Evolutionary conservation across 1,140 invertebrate genomes (phyloP).

Genomic region (Ptiloglossa arizonensis): DNA sequence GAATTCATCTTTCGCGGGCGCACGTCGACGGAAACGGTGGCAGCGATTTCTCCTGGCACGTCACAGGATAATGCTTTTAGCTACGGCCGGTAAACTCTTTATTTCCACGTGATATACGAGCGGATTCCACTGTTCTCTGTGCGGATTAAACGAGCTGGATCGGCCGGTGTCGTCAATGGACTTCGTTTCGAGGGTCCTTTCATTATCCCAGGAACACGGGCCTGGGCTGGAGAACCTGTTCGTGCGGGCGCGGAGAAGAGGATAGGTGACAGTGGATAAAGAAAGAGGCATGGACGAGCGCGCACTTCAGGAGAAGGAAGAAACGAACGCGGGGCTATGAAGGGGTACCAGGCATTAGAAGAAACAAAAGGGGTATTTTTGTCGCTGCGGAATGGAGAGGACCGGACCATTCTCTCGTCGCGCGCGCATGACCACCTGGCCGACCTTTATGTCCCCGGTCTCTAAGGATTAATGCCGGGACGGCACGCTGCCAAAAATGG

Average conservation of each 20-base stretch:
- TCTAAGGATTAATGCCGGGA: conserved; percentile 73
- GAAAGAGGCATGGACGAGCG: neutral
- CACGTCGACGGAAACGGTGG: conserved; percentile 28
- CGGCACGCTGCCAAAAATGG: conserved; percentile 75
- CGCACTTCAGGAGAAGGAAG: conserved; percentile 17
- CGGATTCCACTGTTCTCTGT: conserved; percentile 56
- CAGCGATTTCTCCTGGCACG: conserved; percentile 52
- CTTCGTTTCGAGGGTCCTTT: conserved; percentile 66
- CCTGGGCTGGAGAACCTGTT: conserved; percentile 39
- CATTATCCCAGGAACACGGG: conserved; percentile 61
- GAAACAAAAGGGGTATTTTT: conserved; percentile 70
- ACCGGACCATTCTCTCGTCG: conserved; percentile 55
- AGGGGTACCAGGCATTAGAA: conserved; percentile 60
- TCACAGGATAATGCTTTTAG: conserved; percentile 64
- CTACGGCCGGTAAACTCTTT: conserved; percentile 66
- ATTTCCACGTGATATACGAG: conserved; percentile 67
- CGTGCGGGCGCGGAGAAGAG: neutral
- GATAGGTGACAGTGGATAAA: conserved; percentile 20
- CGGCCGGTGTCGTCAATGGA: conserved; percentile 63
- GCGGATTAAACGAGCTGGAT: conserved; percentile 66
- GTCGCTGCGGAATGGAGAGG: conserved; percentile 55
- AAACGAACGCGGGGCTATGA: conserved; percentile 19
- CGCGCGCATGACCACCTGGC: neutral
- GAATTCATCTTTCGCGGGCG: conserved; percentile 24
- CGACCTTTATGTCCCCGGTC: conserved; percentile 59